Conservation (phyloP, 2,113 vertebrate species). For the Petrocephalus zakoni region DNA sequence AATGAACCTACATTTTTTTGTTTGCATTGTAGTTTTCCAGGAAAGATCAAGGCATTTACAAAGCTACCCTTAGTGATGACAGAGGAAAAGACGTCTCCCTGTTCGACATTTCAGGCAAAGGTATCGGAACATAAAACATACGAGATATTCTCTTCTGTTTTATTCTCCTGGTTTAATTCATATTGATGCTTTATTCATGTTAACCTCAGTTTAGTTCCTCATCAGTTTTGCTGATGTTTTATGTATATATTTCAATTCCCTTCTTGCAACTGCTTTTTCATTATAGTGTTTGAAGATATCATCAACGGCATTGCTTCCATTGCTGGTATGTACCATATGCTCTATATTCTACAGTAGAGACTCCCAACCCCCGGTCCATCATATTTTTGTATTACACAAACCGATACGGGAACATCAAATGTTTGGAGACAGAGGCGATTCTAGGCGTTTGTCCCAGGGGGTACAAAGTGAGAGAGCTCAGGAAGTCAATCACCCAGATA, state of each 20-base stretch:
- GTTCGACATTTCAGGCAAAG: slow-evolving; percentile 80
- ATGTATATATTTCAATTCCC: background rate
- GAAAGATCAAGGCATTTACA: slow-evolving; percentile 86
- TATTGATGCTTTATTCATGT: background rate
- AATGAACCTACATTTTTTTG: slow-evolving; percentile 13
- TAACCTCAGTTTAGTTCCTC: background rate
- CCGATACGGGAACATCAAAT: background rate
- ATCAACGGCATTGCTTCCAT: slow-evolving; percentile 74
- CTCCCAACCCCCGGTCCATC: background rate
- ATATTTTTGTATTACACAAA: background rate
- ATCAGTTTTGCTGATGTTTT: background rate
- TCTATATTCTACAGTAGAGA: background rate
- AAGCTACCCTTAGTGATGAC: slow-evolving; percentile 79
- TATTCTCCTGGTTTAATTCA: background rate
- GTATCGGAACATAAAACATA: slow-evolving; percentile 47
- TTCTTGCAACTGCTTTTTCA: slow-evolving; percentile 13
- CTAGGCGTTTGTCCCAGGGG: too few species aligned
- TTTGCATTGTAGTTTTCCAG: slow-evolving; percentile 71
- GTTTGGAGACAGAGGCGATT: background rate
- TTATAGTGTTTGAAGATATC: slow-evolving; percentile 85
- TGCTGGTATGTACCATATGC: slow-evolving; percentile 69
- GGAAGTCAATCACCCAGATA: too few species aligned
- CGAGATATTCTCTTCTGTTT: background rate
- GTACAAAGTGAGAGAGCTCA: too few species aligned
- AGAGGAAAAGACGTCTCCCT: slow-evolving; percentile 82